These are phyloP conservation scores for Phrynosoma blainvillii DNA, from an alignment of 2,113 vertebrate species.

Conservation along the genomic window DNA sequence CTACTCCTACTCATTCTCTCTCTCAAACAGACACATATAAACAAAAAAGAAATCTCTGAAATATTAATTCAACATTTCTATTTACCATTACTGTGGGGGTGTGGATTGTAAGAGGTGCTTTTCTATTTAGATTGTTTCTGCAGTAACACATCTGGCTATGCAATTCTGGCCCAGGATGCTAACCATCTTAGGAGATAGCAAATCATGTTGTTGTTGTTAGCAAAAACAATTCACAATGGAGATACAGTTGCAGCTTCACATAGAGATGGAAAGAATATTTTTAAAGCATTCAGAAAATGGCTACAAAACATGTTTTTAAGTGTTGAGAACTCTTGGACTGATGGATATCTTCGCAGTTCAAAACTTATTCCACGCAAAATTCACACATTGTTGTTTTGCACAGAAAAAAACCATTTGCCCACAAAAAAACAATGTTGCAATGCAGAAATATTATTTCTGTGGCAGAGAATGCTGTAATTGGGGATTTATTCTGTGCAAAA, in stretches of 20 bases:
- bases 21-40: neutral
- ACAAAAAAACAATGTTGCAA: too few relatives aligned
- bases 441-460: too few relatives aligned
- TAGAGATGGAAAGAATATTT: too few relatives aligned
- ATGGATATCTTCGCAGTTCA: too few relatives aligned
- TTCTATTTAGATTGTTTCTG: slow-evolving; percentile 61
- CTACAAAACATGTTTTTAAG: too few relatives aligned
- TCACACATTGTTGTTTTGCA: too few relatives aligned
- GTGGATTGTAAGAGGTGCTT: slow-evolving; percentile 40
- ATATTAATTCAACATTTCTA: neutral
- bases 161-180: slow-evolving; percentile 40
- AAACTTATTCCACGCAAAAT: too few relatives aligned
- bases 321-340: too few relatives aligned
- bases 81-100: slow-evolving; percentile 12
- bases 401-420: too few relatives aligned
- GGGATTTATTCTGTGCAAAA: too few relatives aligned
- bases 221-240: slow-evolving; percentile 23
- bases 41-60: slow-evolving; percentile 1
- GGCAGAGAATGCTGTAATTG: too few relatives aligned
- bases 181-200: slow-evolving; percentile 35
- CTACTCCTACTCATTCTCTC: neutral
- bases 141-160: slow-evolving; percentile 60
- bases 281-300: too few relatives aligned
- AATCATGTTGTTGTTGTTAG: slow-evolving; percentile 49
- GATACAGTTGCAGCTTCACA: slow-evolving; percentile 12